phyloP scores from a whole-genome alignment of 1,140 invertebrate species.

The Dreissena polymorpha region DNA sequence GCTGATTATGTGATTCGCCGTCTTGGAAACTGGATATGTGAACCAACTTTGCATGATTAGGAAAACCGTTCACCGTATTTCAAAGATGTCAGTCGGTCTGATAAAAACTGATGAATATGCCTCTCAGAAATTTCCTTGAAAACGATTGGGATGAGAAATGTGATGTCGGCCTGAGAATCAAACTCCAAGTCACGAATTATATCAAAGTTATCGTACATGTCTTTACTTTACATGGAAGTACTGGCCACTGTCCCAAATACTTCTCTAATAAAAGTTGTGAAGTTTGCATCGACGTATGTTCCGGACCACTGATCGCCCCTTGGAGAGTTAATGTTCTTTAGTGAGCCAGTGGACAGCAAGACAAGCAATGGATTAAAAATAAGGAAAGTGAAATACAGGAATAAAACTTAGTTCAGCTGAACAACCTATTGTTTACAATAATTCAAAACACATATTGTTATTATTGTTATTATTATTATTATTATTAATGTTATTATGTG shows the following conservation, averaged over 20 bases:
- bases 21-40: neutral
- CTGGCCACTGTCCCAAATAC: conserved; percentile 34
- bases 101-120: neutral
- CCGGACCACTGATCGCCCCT: conserved; percentile 50
- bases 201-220: conserved; percentile 40
- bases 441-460: too few species aligned
- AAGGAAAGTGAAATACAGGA: too few species aligned
- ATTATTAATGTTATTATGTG: too few species aligned
- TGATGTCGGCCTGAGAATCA: conserved; percentile 14
- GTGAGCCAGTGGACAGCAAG: neutral
- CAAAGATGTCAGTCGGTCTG: neutral
- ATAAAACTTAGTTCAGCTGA: too few species aligned
- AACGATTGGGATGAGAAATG: conserved; percentile 1
- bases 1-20: neutral
- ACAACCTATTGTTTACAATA: too few species aligned
- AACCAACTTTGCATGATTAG: neutral
- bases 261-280: conserved; percentile 22
- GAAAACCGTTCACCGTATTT: neutral
- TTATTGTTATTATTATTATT: too few species aligned
- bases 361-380: too few species aligned
- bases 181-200: conserved; percentile 44
- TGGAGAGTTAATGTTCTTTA: conserved; percentile 45
- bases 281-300: conserved; percentile 49
- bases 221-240: conserved; percentile 3
- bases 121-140: neutral